Evolutionary conservation across 2,888 invertebrate species (phyloP).

Genomic region (Drosophila robusta): DNA sequence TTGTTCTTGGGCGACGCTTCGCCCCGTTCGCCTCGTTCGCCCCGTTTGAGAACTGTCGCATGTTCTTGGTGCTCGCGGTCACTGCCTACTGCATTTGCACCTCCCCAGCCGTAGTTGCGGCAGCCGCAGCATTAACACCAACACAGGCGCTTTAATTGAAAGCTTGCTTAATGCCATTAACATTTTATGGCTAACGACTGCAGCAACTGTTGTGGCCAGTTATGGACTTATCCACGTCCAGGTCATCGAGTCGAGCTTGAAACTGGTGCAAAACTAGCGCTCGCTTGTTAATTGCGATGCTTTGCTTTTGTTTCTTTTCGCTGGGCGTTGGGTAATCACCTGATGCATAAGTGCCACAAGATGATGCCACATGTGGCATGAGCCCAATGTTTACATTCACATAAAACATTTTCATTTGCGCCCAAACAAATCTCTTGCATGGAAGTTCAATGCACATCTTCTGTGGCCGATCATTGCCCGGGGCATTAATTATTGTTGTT

Average conservation of each 20-base stretch:
- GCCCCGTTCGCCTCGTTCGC: not conserved
- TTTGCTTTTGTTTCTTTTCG: not conserved
- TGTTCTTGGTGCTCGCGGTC: conserved; percentile 12
- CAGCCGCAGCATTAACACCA: conserved; percentile 41
- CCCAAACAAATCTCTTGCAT: conserved; percentile 1
- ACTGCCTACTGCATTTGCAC: not conserved
- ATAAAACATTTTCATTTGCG: conserved; percentile 12
- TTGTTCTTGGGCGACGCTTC: conserved; percentile 21
- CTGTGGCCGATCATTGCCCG: conserved; percentile 17
- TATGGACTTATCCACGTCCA: conserved; percentile 28
- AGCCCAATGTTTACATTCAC: conserved; percentile 21
- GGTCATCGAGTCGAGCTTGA: conserved; percentile 19
- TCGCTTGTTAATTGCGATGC: conserved; percentile 40
- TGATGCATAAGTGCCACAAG: conserved; percentile 4
- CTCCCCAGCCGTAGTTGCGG: not conserved
- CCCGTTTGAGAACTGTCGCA: not conserved
- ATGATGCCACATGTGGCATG: conserved; percentile 23
- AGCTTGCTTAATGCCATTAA: conserved; percentile 79
- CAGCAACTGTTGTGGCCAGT: conserved; percentile 20
- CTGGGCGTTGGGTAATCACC: conserved; percentile 1
- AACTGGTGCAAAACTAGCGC: conserved; percentile 30
- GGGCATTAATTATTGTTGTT: conserved; percentile 9
- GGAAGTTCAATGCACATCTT: conserved; percentile 22
- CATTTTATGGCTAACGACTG: conserved; percentile 73
- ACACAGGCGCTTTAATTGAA: conserved; percentile 63